Conservation (phyloP, 2,113 vertebrate species). For the Eulacestoma nigropectus region DNA sequence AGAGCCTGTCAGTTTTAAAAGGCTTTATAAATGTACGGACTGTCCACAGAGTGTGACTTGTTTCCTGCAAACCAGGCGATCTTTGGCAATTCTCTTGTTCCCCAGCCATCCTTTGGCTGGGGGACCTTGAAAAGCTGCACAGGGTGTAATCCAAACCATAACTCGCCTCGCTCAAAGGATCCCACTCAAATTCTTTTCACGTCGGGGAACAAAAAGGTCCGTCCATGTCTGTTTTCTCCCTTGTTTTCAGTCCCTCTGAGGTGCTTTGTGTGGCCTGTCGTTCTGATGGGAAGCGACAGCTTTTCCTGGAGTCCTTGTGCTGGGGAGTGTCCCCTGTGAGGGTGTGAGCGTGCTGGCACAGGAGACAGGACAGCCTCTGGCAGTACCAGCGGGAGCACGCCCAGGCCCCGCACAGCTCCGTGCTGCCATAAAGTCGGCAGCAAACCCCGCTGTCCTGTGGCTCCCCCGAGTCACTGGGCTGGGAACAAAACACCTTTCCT, state of each 20-base stretch:
- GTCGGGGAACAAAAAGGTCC: neutral
- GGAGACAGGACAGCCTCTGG: neutral
- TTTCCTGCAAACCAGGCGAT: neutral
- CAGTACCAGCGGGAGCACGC: neutral
- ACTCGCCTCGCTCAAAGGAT: neutral
- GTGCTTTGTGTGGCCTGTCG: neutral
- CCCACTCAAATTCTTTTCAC: neutral
- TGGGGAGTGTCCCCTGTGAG: neutral
- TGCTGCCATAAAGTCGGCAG: neutral
- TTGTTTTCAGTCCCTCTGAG: neutral
- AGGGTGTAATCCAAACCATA: accelerated
- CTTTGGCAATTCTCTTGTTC: neutral
- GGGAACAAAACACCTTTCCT: neutral
- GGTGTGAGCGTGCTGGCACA: neutral
- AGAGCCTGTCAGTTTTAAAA: neutral
- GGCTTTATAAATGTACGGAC: neutral
- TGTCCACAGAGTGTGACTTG: neutral
- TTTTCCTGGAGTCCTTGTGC: neutral
- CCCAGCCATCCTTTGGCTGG: neutral
- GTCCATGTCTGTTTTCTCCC: neutral
- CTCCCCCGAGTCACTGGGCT: neutral
- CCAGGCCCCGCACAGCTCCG: accelerated
- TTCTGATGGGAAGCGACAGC: neutral
- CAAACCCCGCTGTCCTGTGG: neutral
- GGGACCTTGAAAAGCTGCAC: neutral